These are phyloP conservation scores for Cervus canadensis DNA, from an alignment of 2,113 vertebrate species.

Conservation along the genomic window DNA sequence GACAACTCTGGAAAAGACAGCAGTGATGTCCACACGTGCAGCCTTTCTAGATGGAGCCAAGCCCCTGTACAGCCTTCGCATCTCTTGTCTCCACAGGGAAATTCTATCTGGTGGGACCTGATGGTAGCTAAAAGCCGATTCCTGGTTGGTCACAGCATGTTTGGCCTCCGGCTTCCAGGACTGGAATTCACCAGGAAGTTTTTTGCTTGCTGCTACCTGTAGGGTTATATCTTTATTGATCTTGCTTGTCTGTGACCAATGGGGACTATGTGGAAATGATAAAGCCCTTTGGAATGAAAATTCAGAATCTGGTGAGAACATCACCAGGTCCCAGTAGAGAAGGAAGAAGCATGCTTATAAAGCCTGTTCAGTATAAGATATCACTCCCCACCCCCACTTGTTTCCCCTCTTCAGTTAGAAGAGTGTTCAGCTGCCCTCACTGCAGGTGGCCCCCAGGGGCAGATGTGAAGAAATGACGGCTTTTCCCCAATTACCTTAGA, in stretches of 20 bases:
- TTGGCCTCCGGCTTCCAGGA: conserved; percentile 68
- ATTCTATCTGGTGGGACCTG: conserved; percentile 52
- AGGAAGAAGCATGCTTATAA: conserved; percentile 70
- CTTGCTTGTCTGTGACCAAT: conserved; percentile 74
- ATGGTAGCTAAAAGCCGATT: conserved; percentile 66
- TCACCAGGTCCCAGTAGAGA: conserved; percentile 60
- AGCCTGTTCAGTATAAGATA: conserved; percentile 69
- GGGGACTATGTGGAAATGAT: conserved; percentile 79
- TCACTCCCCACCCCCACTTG: conserved; percentile 65
- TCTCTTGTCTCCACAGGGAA: conserved; percentile 57
- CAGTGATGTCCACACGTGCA: neutral
- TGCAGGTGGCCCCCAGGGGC: conserved; percentile 4
- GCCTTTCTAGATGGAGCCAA: neutral
- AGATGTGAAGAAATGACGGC: conserved; percentile 52
- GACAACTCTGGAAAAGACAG: neutral
- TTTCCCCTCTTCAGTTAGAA: conserved; percentile 74
- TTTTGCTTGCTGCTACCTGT: conserved; percentile 76
- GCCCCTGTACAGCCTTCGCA: neutral
- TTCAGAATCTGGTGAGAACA: conserved; percentile 80
- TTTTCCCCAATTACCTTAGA: conserved; percentile 64
- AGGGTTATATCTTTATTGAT: conserved; percentile 81
- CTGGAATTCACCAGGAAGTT: conserved; percentile 79
- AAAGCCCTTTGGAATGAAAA: conserved; percentile 75
- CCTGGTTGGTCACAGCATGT: conserved; percentile 58
- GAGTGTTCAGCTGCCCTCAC: conserved; percentile 72